A percentile compares a stretch with the other conserved stretches of the same genome.
These are phyloP conservation scores for Probosciger aterrimus DNA, from an alignment of 2,113 vertebrate species.

Conservation along the genomic window DNA sequence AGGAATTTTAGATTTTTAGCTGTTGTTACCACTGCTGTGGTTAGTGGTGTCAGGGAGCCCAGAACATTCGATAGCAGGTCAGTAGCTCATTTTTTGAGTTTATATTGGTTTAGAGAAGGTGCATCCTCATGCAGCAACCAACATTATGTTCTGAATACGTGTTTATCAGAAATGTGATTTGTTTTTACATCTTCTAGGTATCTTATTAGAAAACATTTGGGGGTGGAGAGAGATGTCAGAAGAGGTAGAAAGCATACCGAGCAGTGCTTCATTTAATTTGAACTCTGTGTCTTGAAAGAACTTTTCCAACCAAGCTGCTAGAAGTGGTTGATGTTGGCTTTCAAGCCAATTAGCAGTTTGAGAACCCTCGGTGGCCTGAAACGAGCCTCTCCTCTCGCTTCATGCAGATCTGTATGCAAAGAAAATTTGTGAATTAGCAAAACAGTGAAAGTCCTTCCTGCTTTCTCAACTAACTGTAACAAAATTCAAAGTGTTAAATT, in stretches of 20 bases:
- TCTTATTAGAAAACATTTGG: background rate
- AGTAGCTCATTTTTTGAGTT: background rate
- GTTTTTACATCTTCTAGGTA: background rate
- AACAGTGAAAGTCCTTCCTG: background rate
- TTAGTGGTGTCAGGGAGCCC: background rate
- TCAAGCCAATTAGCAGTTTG: slow-evolving; percentile 17
- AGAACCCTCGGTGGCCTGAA: background rate
- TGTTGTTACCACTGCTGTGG: slow-evolving; percentile 24
- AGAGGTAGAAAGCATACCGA: background rate
- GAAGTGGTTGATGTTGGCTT: background rate
- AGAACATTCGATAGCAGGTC: background rate
- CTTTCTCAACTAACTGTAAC: background rate
- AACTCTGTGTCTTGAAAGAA: slow-evolving; percentile 1
- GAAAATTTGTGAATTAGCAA: background rate
- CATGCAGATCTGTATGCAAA: background rate
- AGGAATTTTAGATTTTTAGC: slow-evolving; percentile 11
- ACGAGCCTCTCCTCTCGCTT: background rate
- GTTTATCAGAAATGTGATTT: background rate
- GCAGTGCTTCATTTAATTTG: background rate
- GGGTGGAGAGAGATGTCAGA: background rate
- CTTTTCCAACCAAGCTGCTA: background rate
- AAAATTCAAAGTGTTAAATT: background rate
- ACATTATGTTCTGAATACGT: background rate
- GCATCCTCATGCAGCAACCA: background rate
- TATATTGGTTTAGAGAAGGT: background rate